Evolutionary conservation across 2,888 invertebrate species (phyloP).

Genomic region (Glyphotaelius pellucidus): DNA sequence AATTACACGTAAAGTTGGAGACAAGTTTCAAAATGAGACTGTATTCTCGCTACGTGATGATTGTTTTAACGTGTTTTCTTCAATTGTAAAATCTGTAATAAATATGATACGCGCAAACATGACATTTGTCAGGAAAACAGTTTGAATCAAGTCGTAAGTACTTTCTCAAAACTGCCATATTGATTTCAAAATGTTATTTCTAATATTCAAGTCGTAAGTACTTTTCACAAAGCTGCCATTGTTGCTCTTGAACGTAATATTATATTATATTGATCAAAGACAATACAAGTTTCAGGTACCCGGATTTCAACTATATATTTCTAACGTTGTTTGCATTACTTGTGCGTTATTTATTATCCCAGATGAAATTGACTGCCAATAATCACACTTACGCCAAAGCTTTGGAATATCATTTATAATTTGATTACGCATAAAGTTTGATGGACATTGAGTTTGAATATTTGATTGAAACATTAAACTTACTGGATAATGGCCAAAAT

Average conservation of each 20-base stretch:
- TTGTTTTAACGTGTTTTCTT: not conserved
- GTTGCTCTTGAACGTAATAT: not conserved
- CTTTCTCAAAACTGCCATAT: not conserved
- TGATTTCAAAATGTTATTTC: too few relatives aligned
- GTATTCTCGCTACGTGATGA: not conserved
- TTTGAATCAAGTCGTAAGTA: too few relatives aligned
- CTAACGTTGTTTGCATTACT: not conserved
- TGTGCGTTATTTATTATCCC: not conserved
- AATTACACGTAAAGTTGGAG: not conserved
- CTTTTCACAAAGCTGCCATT: not conserved
- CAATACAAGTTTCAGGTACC: not conserved
- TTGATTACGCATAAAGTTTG: slow-evolving; percentile 26
- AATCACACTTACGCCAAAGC: slow-evolving; percentile 30
- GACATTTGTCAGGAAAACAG: not conserved
- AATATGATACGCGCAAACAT: not conserved
- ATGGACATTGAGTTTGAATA: slow-evolving; percentile 44
- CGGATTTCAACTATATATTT: not conserved
- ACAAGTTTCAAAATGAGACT: not conserved
- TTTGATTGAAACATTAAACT: slow-evolving; percentile 69
- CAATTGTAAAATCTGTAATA: not conserved
- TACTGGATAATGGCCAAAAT: slow-evolving; percentile 75
- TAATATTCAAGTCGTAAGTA: too few relatives aligned
- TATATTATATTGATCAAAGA: not conserved
- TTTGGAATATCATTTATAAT: not conserved
- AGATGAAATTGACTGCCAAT: not conserved